Conservation (phyloP, 1,140 invertebrate species). For the Melipona quadrifasciata region DNA sequence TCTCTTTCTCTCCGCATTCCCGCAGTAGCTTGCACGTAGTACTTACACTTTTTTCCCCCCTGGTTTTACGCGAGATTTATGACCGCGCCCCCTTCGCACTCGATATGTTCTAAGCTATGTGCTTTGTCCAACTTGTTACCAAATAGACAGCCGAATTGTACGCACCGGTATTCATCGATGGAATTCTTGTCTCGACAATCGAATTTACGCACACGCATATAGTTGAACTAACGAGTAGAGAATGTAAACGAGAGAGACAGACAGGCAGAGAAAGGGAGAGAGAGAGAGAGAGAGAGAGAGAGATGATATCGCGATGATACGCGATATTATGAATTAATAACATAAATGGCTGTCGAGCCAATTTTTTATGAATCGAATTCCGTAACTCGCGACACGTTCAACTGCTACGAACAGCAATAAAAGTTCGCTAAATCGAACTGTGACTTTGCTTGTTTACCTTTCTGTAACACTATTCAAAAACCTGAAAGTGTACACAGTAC, state of each 20-base stretch:
- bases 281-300: background rate
- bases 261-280: background rate
- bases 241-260: background rate
- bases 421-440: background rate
- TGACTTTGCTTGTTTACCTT: conserved; percentile 26
- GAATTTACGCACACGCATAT: background rate
- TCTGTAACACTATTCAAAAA: background rate
- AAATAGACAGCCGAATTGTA: background rate
- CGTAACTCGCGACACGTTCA: background rate
- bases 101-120: background rate
- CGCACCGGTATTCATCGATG: background rate
- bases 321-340: background rate
- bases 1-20: conserved; percentile 41
- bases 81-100: conserved; percentile 39
- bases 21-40: conserved; percentile 43
- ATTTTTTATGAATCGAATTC: background rate
- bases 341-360: background rate
- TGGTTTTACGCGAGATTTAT: conserved; percentile 43
- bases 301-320: background rate
- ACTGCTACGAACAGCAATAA: background rate
- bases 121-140: conserved; percentile 6
- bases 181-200: conserved; percentile 15
- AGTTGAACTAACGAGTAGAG: background rate
- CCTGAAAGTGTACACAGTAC: background rate
- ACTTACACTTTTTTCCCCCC: conserved; percentile 16